Evolutionary conservation across 2,113 vertebrate species (phyloP).

Genomic region (Hypocryptadius cinnamomeus): DNA sequence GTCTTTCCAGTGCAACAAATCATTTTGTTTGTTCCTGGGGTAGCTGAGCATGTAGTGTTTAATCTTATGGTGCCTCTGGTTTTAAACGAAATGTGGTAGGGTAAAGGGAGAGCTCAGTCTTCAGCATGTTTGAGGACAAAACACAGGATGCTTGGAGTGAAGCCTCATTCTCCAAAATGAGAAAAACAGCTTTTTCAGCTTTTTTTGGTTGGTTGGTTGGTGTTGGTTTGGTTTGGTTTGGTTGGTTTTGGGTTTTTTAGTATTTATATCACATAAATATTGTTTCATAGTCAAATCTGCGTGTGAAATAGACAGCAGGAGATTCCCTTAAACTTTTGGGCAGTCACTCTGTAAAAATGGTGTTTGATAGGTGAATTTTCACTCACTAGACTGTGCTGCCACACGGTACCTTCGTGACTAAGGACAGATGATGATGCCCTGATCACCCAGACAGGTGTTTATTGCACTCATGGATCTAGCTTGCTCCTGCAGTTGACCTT

Average conservation of each 20-base stretch:
- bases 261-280: not conserved
- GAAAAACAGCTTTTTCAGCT: not conserved
- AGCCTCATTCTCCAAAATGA: not conserved
- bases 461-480: not conserved
- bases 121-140: not conserved
- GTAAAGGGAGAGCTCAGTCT: not conserved
- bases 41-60: not conserved
- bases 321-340: not conserved
- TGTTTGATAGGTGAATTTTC: accelerated
- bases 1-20: not conserved
- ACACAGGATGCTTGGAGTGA: not conserved
- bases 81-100: not conserved
- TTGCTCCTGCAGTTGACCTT: not conserved
- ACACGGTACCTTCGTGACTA: not conserved
- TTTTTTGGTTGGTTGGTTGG: accelerated
- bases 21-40: not conserved
- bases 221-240: not conserved
- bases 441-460: not conserved
- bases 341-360: not conserved
- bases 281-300: not conserved
- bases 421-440: not conserved
- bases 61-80: not conserved
- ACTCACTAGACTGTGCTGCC: not conserved
- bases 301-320: not conserved
- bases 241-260: accelerated